phyloP scores from a whole-genome alignment of 2,797 vertebrate species.

The Paguma larvata region DNA sequence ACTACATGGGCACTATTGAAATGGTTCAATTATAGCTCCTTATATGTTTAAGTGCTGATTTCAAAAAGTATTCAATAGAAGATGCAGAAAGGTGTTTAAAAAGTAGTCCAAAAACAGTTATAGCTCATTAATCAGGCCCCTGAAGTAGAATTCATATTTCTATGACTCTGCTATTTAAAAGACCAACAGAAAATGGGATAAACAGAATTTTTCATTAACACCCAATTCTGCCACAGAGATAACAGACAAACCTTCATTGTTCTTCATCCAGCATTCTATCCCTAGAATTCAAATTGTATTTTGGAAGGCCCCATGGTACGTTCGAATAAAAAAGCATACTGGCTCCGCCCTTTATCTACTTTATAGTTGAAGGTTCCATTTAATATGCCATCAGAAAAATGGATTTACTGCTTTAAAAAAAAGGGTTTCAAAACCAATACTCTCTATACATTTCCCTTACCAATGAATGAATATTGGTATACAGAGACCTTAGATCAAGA shows the following conservation, averaged over 20 bases:
- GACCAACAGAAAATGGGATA: conserved; percentile 43
- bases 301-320: not conserved
- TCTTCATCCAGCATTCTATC: conserved; percentile 24
- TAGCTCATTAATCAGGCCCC: not conserved
- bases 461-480: not conserved
- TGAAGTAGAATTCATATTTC: conserved; percentile 38
- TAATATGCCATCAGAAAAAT: conserved; percentile 29
- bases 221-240: not conserved
- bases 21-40: not conserved
- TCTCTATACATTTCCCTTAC: conserved; percentile 6
- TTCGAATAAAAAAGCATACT: conserved; percentile 20
- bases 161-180: conserved; percentile 55
- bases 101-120: not conserved
- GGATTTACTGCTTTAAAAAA: not conserved
- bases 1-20: not conserved
- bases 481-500: not conserved
- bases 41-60: conserved; percentile 45
- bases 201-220: conserved; percentile 45
- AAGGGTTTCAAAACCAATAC: not conserved
- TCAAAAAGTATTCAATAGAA: conserved; percentile 49
- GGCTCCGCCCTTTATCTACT: not conserved
- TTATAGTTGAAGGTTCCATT: not conserved
- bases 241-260: not conserved
- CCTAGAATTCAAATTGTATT: conserved; percentile 37
- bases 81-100: conserved; percentile 16